These are phyloP conservation scores for Elysia chlorotica DNA, from an alignment of 1,140 invertebrate species.

Conservation along the genomic window DNA sequence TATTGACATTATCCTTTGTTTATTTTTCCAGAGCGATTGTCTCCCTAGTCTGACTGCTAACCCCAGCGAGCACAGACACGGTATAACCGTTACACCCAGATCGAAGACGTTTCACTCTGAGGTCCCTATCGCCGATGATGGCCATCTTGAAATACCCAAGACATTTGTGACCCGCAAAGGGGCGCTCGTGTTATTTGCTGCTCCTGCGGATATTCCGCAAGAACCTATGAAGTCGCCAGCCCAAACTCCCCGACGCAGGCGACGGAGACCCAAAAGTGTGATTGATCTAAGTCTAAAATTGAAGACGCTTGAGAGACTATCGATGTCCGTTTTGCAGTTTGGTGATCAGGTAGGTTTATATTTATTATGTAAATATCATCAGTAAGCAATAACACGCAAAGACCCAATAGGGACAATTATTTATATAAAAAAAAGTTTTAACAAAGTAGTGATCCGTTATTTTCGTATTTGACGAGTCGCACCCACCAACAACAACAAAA, in stretches of 20 bases:
- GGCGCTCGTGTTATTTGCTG: conserved; percentile 49
- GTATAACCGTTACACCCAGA: conserved; percentile 39
- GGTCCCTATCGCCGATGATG: conserved; percentile 20
- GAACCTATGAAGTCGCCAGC: conserved; percentile 13
- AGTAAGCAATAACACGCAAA: too few relatives aligned
- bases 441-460: too few relatives aligned
- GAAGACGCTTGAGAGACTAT: conserved; percentile 48
- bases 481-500: too few relatives aligned
- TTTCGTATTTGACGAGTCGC: too few relatives aligned
- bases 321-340: conserved; percentile 51
- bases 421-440: too few relatives aligned
- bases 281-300: conserved; percentile 47
- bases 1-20: neutral
- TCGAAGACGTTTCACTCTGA: neutral
- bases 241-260: conserved; percentile 1
- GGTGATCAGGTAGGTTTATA: conserved; percentile 46
- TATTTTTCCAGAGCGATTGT: neutral
- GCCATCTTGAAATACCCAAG: conserved; percentile 46
- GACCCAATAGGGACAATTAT: too few relatives aligned
- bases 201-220: conserved; percentile 38
- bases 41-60: conserved; percentile 10
- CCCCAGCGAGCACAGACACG: conserved; percentile 41
- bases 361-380: neutral
- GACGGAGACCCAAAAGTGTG: conserved; percentile 27
- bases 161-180: conserved; percentile 52